These are phyloP conservation scores for Ridgeia piscesae DNA, from an alignment of 1,140 invertebrate genomes.

Conservation along the genomic window DNA sequence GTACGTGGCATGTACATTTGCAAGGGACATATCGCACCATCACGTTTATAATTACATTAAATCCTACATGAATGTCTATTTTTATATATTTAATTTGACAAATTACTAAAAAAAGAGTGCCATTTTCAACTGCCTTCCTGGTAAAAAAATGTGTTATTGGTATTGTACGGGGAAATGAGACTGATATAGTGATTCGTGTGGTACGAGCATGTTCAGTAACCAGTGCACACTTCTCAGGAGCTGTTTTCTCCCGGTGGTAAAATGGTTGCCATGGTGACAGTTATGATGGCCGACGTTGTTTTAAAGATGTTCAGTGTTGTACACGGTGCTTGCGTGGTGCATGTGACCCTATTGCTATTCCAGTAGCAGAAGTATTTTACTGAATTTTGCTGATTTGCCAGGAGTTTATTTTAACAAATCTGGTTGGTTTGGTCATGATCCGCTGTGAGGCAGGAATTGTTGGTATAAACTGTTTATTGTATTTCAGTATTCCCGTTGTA, in stretches of 20 bases:
- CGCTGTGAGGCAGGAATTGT: neutral
- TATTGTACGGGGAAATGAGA: neutral
- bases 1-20: neutral
- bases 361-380: neutral
- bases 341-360: neutral
- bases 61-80: neutral
- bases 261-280: neutral
- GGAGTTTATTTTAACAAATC: neutral
- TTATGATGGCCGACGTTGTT: neutral
- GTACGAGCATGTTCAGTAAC: too few species aligned
- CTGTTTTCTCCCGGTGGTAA: neutral
- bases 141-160: neutral
- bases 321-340: neutral
- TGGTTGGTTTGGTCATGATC: neutral
- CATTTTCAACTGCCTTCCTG: neutral
- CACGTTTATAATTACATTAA: neutral
- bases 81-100: slow-evolving; percentile 3
- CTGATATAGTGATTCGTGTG: neutral
- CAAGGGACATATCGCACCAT: neutral
- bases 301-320: neutral
- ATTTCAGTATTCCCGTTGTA: neutral
- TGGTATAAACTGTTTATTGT: neutral
- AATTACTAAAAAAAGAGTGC: neutral
- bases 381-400: neutral
- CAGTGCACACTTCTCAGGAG: neutral